phyloP scores from a whole-genome alignment of 2,113 vertebrate genomes.

The Tenrec ecaudatus region DNA sequence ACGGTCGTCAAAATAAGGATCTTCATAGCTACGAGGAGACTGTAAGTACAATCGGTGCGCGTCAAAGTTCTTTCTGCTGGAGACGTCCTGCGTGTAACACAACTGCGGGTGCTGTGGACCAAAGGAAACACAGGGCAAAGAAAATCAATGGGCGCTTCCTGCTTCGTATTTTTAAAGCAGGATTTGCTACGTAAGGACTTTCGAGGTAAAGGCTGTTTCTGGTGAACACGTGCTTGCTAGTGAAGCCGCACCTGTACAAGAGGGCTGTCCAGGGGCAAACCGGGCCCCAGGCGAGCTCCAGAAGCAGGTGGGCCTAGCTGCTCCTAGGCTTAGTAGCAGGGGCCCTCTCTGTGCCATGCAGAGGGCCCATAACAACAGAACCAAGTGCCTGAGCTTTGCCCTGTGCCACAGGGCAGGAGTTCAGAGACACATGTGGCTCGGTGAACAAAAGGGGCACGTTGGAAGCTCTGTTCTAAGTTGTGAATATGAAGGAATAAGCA shows the following conservation, averaged over 20 bases:
- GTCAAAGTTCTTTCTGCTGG: slow-evolving; percentile 94
- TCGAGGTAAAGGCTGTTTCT: slow-evolving; percentile 2
- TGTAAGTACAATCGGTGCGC: slow-evolving; percentile 95
- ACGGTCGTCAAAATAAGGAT: slow-evolving; percentile 94
- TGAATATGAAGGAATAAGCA: slow-evolving; percentile 19
- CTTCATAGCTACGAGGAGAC: slow-evolving; percentile 95
- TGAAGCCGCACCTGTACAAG: neutral
- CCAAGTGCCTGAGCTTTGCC: neutral
- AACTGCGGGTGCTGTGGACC: slow-evolving; percentile 91
- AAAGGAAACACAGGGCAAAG: slow-evolving; percentile 65
- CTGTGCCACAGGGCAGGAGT: neutral
- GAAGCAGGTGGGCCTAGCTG: neutral
- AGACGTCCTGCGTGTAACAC: slow-evolving; percentile 93
- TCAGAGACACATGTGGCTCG: slow-evolving; percentile 13
- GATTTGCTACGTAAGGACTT: slow-evolving; percentile 13
- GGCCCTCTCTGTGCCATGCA: neutral
- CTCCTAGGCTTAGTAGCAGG: neutral
- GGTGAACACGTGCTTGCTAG: neutral
- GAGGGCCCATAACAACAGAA: neutral
- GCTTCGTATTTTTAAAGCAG: slow-evolving; percentile 33
- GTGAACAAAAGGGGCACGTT: slow-evolving; percentile 30
- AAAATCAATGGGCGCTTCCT: slow-evolving; percentile 43
- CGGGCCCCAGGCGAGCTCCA: neutral
- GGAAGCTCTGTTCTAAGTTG: slow-evolving; percentile 16
- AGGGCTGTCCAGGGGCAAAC: neutral